phyloP scores from a whole-genome alignment of 1,140 invertebrate genomes.

The Maniola jurtina region DNA sequence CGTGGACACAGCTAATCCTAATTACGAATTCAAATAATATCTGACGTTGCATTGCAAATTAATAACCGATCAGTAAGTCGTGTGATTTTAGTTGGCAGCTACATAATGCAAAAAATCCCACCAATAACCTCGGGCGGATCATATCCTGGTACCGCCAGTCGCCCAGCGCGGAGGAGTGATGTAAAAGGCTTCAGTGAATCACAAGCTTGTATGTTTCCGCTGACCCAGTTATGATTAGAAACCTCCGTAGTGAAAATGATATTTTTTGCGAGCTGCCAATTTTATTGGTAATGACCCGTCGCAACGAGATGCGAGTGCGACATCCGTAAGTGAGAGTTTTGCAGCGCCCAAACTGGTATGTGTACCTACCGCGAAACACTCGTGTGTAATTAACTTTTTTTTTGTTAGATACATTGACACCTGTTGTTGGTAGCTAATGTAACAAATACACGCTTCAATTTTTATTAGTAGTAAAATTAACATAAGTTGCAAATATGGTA shows the following conservation, averaged over 20 bases:
- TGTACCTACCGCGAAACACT: conserved; percentile 49
- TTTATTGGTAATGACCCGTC: conserved; percentile 65
- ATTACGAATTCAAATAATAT: conserved; percentile 56
- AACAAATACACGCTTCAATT: conserved; percentile 2
- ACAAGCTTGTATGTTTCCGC: conserved; percentile 67
- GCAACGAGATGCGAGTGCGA: conserved; percentile 69
- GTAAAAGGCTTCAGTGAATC: conserved; percentile 73
- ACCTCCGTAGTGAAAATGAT: conserved; percentile 70
- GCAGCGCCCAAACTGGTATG: conserved; percentile 72
- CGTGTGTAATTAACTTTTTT: conserved; percentile 62
- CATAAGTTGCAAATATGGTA: neutral
- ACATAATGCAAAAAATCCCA: conserved; percentile 52
- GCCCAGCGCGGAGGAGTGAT: conserved; percentile 52
- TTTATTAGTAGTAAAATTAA: neutral
- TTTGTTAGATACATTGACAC: conserved; percentile 62
- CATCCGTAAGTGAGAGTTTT: conserved; percentile 76
- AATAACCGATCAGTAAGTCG: conserved; percentile 42
- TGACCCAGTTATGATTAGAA: conserved; percentile 76
- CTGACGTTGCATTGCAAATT: conserved; percentile 58
- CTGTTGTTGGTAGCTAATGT: conserved; percentile 37
- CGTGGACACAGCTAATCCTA: conserved; percentile 54
- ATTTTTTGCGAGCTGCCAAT: conserved; percentile 68
- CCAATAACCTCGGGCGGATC: conserved; percentile 53
- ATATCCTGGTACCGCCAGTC: conserved; percentile 71
- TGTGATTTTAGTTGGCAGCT: conserved; percentile 44